Percentiles rank a stretch among this genome's conserved stretches.
phyloP scores from a whole-genome alignment of 2,113 vertebrate genomes.

The Ailuropoda melanoleuca region DNA sequence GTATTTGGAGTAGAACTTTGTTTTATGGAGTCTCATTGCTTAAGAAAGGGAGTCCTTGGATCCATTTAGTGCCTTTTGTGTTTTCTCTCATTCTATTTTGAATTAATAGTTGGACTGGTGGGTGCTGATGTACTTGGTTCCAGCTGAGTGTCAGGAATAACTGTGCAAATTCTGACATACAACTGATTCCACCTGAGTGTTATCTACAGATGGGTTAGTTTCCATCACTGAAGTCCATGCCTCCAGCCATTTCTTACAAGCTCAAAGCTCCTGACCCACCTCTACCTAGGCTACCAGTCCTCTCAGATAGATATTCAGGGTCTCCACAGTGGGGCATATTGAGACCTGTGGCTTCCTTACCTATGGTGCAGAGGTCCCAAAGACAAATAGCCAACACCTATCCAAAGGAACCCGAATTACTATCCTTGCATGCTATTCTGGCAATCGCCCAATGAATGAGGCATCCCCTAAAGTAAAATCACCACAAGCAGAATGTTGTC shows the following conservation, averaged over 20 bases:
- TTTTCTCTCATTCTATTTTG: background rate
- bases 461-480: background rate
- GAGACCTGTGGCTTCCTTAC: background rate
- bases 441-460: too few species aligned
- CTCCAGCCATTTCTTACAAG: background rate
- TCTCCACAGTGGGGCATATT: background rate
- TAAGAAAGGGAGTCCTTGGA: background rate
- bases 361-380: background rate
- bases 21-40: background rate
- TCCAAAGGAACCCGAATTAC: background rate
- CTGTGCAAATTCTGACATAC: too few species aligned
- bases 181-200: background rate
- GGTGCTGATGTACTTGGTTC: background rate
- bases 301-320: background rate
- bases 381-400: background rate
- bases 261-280: background rate
- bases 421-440: background rate
- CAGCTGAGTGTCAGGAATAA: too few species aligned
- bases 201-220: background rate
- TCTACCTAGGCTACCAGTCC: background rate
- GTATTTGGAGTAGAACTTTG: background rate
- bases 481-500: background rate
- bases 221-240: background rate
- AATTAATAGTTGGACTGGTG: background rate
- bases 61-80: background rate